Percentiles rank a stretch among this genome's conserved stretches.
phyloP scores from a whole-genome alignment of 1,140 invertebrate genomes.

The Brachionus paranguensis region DNA sequence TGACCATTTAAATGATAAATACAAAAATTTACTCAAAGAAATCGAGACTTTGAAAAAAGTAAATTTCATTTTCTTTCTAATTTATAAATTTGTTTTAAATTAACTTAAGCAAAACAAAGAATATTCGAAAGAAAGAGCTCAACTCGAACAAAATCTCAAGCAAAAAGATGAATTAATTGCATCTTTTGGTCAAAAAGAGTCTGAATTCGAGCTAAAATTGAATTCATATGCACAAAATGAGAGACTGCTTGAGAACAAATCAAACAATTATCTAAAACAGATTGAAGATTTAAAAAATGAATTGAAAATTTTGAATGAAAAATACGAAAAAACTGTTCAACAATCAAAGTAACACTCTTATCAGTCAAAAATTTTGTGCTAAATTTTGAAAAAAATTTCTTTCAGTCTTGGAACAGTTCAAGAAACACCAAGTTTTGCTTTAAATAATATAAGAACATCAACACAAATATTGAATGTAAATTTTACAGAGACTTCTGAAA shows the following conservation, averaged over 20 bases:
- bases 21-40: constrained; percentile 24
- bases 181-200: not conserved
- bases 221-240: not conserved
- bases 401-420: not conserved
- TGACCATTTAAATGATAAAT: not conserved
- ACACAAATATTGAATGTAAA: constrained; percentile 10
- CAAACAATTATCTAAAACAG: not conserved
- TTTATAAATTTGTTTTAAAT: not conserved
- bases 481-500: not conserved
- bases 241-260: not conserved
- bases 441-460: not conserved
- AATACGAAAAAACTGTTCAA: not conserved
- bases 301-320: not conserved
- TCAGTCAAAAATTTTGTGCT: not conserved
- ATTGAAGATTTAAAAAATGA: not conserved
- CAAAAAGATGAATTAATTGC: not conserved
- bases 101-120: not conserved
- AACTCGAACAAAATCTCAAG: not conserved
- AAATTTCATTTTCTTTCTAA: not conserved
- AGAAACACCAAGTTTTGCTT: not conserved
- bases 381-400: not conserved
- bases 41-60: constrained; percentile 4
- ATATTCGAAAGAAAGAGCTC: not conserved
- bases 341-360: not conserved
- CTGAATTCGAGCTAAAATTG: not conserved